Percentiles rank a stretch among this genome's conserved stretches.
Conservation (phyloP, 2,797 vertebrate genomes). For the Cirrhinus molitorella region DNA sequence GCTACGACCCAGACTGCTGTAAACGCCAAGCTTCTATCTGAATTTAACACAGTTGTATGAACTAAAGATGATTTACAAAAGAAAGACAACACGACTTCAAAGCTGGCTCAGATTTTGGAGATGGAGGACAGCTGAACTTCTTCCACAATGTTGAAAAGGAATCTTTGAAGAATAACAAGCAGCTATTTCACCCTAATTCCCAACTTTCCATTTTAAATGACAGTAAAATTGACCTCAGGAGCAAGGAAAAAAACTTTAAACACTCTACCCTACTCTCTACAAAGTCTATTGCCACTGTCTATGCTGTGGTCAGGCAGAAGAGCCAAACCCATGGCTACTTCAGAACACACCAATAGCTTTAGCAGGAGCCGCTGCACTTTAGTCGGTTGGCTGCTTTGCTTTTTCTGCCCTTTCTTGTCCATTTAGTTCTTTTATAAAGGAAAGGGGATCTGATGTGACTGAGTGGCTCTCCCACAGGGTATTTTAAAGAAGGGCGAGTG, state of each 20-base stretch:
- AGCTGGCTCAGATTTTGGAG: constrained; percentile 35
- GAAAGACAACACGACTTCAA: constrained; percentile 61
- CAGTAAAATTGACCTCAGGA: constrained; percentile 39
- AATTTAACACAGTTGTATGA: constrained; percentile 33
- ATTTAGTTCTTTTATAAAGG: constrained; percentile 38
- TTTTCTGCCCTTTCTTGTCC: constrained; percentile 14
- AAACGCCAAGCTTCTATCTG: background rate
- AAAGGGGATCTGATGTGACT: constrained; percentile 46
- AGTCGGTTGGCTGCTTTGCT: background rate
- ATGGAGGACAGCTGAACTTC: constrained; percentile 25
- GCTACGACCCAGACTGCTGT: background rate
- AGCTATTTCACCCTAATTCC: constrained; percentile 11
- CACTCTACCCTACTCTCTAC: background rate
- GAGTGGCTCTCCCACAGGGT: constrained; percentile 40
- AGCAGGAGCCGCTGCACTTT: constrained; percentile 33
- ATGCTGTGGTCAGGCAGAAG: constrained; percentile 38
- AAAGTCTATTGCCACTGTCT: constrained; percentile 17
- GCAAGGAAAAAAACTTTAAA: constrained; percentile 13
- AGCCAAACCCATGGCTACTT: constrained; percentile 10
- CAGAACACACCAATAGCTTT: constrained; percentile 38
- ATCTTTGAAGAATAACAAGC: constrained; percentile 36
- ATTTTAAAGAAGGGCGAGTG: constrained; percentile 8
- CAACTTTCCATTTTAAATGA: constrained; percentile 51
- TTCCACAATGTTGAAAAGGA: constrained; percentile 1
- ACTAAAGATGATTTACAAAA: constrained; percentile 47